phyloP scores from a whole-genome alignment of 1,140 invertebrate species.

The Pogonus chalceus region DNA sequence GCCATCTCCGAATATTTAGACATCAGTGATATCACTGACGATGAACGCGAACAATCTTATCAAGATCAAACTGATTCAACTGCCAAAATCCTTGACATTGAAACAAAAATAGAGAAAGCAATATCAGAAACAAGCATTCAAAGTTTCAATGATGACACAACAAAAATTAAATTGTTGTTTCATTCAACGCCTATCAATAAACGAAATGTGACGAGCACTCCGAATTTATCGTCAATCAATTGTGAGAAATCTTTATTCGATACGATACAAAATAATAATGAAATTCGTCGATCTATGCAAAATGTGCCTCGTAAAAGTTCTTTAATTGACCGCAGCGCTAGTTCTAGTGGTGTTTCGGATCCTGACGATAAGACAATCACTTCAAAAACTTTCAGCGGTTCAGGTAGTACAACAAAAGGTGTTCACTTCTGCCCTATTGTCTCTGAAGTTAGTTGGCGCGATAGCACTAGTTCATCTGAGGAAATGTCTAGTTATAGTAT shows the following conservation, averaged over 20 bases:
- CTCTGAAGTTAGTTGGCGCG: slow-evolving; percentile 59
- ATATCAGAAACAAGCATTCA: slow-evolving; percentile 32
- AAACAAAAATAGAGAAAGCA: slow-evolving; percentile 18
- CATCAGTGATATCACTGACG: slow-evolving; percentile 30
- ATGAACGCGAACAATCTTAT: slow-evolving; percentile 20
- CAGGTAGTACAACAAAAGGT: slow-evolving; percentile 34
- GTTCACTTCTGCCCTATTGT: slow-evolving; percentile 62
- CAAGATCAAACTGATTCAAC: slow-evolving; percentile 27
- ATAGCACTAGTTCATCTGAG: slow-evolving; percentile 33
- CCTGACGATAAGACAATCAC: slow-evolving; percentile 36
- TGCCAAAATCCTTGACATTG: slow-evolving; percentile 19
- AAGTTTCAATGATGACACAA: slow-evolving; percentile 20
- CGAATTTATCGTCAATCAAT: slow-evolving; percentile 44
- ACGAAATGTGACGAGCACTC: slow-evolving; percentile 47
- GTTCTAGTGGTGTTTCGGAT: slow-evolving; percentile 25
- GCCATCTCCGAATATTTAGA: slow-evolving; percentile 31
- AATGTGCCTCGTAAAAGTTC: slow-evolving; percentile 37
- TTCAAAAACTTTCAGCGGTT: slow-evolving; percentile 38
- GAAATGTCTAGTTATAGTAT: slow-evolving; percentile 24
- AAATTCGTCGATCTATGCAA: slow-evolving; percentile 43
- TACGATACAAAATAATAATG: slow-evolving; percentile 34
- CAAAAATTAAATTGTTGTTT: slow-evolving; percentile 18
- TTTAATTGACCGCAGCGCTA: slow-evolving; percentile 26
- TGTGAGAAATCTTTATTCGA: slow-evolving; percentile 25
- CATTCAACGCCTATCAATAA: slow-evolving; percentile 34